phyloP scores from a whole-genome alignment of 1,140 invertebrate species.

The Pantala flavescens region DNA sequence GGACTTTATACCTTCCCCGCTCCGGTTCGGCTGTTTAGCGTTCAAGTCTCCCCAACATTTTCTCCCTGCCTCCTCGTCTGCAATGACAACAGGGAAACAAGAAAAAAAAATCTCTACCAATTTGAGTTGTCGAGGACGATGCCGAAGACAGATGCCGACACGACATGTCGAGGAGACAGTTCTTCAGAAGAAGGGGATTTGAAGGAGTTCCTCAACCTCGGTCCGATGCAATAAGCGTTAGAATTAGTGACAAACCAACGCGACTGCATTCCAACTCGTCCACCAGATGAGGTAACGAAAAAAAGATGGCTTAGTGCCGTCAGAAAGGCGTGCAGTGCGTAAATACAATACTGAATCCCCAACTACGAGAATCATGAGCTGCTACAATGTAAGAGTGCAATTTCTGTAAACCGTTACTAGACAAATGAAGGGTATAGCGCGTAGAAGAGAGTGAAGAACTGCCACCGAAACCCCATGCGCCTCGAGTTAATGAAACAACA shows the following conservation, averaged over 20 bases:
- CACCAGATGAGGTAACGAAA: not conserved
- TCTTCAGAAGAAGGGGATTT: not conserved
- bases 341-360: not conserved
- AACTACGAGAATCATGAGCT: not conserved
- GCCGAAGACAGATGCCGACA: not conserved
- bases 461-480: not conserved
- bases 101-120: not conserved
- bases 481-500: not conserved
- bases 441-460: slow-evolving; percentile 1
- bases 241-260: not conserved
- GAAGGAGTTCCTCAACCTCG: not conserved
- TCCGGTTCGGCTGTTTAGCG: not conserved
- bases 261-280: not conserved
- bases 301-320: not conserved
- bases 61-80: slow-evolving; percentile 5
- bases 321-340: not conserved
- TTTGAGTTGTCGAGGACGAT: not conserved
- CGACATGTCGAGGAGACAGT: not conserved
- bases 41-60: not conserved
- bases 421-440: not conserved
- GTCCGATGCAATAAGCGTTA: not conserved
- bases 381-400: not conserved
- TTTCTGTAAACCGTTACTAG: not conserved
- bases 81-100: slow-evolving; percentile 1
- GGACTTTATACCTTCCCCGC: not conserved